phyloP scores from a whole-genome alignment of 2,888 invertebrate genomes.

The Timema cristinae region DNA sequence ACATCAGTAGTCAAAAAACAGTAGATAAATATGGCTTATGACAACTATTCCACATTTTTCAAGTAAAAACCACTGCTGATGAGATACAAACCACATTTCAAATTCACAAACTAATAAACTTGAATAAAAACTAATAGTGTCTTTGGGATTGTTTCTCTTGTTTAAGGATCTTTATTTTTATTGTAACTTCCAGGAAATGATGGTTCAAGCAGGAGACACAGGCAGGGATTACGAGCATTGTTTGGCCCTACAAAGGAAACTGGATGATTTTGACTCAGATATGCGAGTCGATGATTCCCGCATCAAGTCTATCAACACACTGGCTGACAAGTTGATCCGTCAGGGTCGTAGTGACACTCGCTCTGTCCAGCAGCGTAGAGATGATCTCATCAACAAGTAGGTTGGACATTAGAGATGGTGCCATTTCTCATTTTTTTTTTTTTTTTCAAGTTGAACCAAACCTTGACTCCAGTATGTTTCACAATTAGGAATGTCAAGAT shows the following conservation, averaged over 20 bases:
- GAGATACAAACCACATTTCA: too few species aligned
- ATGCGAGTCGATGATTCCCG: constrained; percentile 93
- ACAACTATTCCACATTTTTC: too few species aligned
- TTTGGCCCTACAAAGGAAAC: constrained; percentile 79
- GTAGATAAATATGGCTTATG: too few species aligned
- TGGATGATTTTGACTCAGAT: constrained; percentile 90
- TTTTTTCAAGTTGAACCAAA: neutral
- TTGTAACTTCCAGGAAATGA: constrained; percentile 46
- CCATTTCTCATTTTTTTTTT: neutral
- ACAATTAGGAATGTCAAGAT: neutral
- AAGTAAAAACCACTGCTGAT: too few species aligned
- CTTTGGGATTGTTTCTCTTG: too few species aligned
- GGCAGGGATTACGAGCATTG: constrained; percentile 97
- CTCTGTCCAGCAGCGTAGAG: constrained; percentile 74
- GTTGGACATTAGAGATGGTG: constrained; percentile 23
- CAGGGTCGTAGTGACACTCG: constrained; percentile 57
- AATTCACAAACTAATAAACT: too few species aligned
- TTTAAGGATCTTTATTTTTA: too few species aligned
- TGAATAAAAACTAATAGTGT: too few species aligned
- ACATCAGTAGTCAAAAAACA: too few species aligned
- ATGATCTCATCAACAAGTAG: constrained; percentile 73
- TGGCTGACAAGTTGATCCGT: constrained; percentile 85
- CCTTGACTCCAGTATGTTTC: neutral
- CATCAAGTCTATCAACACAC: constrained; percentile 75
- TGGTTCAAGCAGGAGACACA: constrained; percentile 84